A percentile compares a stretch with the other conserved stretches of the same genome.
Evolutionary conservation across 2,888 invertebrate genomes (phyloP).

Genomic region (Mythimna loreyi): DNA sequence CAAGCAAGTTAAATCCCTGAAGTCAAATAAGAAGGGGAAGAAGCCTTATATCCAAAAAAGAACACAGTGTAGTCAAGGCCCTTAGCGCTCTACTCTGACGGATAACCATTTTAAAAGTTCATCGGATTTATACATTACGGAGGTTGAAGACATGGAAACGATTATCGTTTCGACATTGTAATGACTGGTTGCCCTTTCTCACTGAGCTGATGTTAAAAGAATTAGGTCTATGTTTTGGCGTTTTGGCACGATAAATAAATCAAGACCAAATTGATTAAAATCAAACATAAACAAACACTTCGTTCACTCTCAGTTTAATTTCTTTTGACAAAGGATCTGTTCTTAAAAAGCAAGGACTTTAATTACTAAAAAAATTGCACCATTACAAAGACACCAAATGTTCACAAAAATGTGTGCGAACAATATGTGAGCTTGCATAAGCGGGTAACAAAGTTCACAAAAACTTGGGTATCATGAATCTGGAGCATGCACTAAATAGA

Average conservation of each 20-base stretch:
- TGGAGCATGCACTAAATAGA: conserved; percentile 42
- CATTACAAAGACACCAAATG: neutral
- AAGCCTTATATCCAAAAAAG: no score
- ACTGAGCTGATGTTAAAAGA: neutral
- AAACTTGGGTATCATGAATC: conserved; percentile 33
- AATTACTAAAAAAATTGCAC: neutral
- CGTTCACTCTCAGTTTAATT: neutral
- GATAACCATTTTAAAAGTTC: no score
- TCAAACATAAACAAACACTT: neutral
- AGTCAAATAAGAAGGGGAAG: no score
- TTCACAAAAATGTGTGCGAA: conserved; percentile 7
- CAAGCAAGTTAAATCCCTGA: no score
- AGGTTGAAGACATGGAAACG: no score
- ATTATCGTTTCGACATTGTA: neutral
- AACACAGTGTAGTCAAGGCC: no score
- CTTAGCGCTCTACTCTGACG: no score
- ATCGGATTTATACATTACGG: no score
- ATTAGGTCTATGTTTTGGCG: no score
- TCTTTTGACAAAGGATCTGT: neutral
- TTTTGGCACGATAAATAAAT: neutral
- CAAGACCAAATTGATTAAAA: neutral
- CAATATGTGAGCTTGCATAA: conserved; percentile 15
- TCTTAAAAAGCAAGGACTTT: neutral
- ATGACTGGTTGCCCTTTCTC: neutral
- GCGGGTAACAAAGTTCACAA: conserved; percentile 12